Base-by-base conservation (phyloP, 2,113 vertebrate genomes). In the Piprites chloris region DNA sequence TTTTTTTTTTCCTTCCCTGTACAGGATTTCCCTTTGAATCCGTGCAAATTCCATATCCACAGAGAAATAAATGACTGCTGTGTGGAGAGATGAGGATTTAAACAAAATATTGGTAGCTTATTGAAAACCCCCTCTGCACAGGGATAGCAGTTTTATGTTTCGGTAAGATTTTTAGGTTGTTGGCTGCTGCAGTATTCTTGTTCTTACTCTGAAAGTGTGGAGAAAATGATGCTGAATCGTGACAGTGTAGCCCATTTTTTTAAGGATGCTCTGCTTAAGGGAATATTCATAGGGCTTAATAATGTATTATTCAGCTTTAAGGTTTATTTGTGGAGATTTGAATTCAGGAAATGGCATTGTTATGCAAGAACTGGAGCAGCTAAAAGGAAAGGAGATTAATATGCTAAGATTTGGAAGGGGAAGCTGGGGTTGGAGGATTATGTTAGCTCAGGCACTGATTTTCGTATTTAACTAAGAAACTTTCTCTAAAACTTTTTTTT, bases 301-400 rank as follows among this genome's bases (percentile, higher is more conserved):
- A 63, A 77, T 91, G 85, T 88, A 93, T 96, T 95, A 93, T 77
- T 96, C 72, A 93, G 85, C 85, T 88, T 92, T 87, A 90, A 69
- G 76, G 69, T 94, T 94, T 93, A 87, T 93, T 96, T 92, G 44
- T 95, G 80, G 76, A 81, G 83, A 92, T 94, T 89, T 93, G 80
- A 82, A 58, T 96, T 89, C 91, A 94, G 85, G 82, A 93, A 97
- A 96, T 67, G 72, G 28, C 66, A 88, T 95, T 95, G 87, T 96
- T 96, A 81, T 2, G 42, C 83, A 96, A 97, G 88, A 95, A 89
- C 62, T 90, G 72, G 65, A 94, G 56, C 56, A 96, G 90, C 78
- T 77, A 44, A 95, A 87, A 96, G 59, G 83, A 92, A 89, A 97
- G 85, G 32, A 94, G 90, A 95, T 96, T 93, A 94, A 85, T 89